Percentiles rank a stretch among this genome's conserved stretches.
phyloP scores from a whole-genome alignment of 2,797 vertebrate species.

The Dromococcyx pavoninus region DNA sequence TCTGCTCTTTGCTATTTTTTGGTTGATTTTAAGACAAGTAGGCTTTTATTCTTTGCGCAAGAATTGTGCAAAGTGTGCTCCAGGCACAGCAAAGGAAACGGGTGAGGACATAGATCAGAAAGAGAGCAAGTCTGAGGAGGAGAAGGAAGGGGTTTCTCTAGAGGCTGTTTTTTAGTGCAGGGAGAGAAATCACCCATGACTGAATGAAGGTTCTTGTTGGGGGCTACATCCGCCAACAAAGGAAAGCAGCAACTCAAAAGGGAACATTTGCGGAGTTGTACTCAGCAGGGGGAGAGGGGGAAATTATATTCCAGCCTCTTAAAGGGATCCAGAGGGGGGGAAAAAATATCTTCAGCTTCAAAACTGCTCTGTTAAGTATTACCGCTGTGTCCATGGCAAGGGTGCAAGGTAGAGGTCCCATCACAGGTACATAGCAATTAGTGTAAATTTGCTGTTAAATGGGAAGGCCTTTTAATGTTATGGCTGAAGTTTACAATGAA shows the following conservation, averaged over 20 bases:
- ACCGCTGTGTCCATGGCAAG: neutral
- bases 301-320: neutral
- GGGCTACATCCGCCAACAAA: neutral
- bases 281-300: neutral
- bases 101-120: neutral
- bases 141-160: neutral
- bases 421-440: neutral
- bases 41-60: neutral
- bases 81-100: neutral
- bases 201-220: neutral
- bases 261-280: neutral
- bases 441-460: constrained; percentile 42
- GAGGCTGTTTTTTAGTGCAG: neutral
- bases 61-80: neutral
- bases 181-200: neutral
- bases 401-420: neutral
- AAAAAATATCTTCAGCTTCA: neutral
- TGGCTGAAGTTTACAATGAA: constrained; percentile 47
- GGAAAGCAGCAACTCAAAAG: neutral
- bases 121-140: neutral
- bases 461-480: constrained; percentile 59
- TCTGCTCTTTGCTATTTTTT: neutral
- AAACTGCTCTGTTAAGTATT: neutral
- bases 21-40: neutral
- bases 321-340: neutral